A percentile compares a stretch with the other conserved stretches of the same genome.
These are phyloP conservation scores for Drosophila robusta DNA, from an alignment of 2,888 invertebrate species.

Conservation along the genomic window DNA sequence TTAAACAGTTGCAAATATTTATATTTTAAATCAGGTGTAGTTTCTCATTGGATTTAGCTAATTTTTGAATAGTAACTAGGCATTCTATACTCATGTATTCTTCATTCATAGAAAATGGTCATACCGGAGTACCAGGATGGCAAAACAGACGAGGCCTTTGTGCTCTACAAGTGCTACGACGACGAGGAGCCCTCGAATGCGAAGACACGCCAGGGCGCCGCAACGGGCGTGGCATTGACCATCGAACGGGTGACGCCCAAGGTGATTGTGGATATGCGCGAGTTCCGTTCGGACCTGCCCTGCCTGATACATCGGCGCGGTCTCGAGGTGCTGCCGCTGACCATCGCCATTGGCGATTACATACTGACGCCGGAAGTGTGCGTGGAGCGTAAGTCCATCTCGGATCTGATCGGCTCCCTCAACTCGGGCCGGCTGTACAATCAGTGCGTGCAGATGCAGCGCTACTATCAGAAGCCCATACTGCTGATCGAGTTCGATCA, in stretches of 20 bases:
- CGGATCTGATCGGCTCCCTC: slow-evolving; percentile 97
- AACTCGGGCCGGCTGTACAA: slow-evolving; percentile 97
- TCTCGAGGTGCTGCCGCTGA: slow-evolving; percentile 95
- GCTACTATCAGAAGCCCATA: slow-evolving; percentile 94
- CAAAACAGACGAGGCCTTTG: slow-evolving; percentile 88
- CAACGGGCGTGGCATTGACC: slow-evolving; percentile 58
- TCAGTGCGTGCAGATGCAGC: slow-evolving; percentile 97
- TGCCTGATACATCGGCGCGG: slow-evolving; percentile 96
- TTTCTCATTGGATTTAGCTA: no score
- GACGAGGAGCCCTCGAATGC: slow-evolving; percentile 84
- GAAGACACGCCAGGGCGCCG: slow-evolving; percentile 87
- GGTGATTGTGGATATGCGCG: slow-evolving; percentile 97
- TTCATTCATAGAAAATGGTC: slow-evolving; percentile 90
- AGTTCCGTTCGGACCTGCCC: slow-evolving; percentile 98
- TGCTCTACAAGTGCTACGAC: slow-evolving; percentile 82
- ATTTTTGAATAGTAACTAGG: no score
- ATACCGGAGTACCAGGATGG: slow-evolving; percentile 95
- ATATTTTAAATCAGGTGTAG: no score
- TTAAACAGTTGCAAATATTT: no score
- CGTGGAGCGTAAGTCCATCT: slow-evolving; percentile 97
- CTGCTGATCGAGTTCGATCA: slow-evolving; percentile 98
- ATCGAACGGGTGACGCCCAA: slow-evolving; percentile 81
- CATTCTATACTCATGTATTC: no score
- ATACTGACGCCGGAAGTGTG: slow-evolving; percentile 98
- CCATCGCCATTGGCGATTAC: slow-evolving; percentile 97